Conservation (phyloP, 2,113 vertebrate genomes). For the Mixornis gularis region DNA sequence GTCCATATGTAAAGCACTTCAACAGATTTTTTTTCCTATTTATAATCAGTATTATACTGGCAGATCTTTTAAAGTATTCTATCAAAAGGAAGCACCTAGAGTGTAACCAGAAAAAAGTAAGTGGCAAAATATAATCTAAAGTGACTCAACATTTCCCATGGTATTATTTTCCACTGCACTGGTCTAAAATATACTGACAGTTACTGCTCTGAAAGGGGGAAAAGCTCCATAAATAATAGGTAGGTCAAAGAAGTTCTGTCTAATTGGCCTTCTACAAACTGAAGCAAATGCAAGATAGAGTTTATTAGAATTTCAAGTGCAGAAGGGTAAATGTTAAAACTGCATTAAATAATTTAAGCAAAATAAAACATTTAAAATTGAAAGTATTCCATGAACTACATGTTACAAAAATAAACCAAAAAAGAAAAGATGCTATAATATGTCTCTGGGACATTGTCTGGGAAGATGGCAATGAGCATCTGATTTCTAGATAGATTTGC, state of each 20-base stretch:
- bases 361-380: background rate
- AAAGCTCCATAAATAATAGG: conserved; percentile 32
- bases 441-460: background rate
- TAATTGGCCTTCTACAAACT: background rate
- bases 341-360: background rate
- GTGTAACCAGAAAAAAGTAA: background rate
- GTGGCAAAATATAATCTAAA: conserved; percentile 32
- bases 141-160: conserved; percentile 27
- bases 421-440: background rate
- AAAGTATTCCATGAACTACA: background rate
- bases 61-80: background rate
- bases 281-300: conserved; percentile 21
- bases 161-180: conserved; percentile 45
- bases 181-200: conserved; percentile 36
- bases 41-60: background rate
- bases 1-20: background rate
- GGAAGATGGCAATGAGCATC: background rate
- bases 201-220: background rate
- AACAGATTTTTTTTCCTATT: background rate
- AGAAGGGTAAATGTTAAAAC: background rate
- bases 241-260: conserved; percentile 25
- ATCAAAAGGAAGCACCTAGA: background rate
- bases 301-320: background rate
- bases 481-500: background rate
- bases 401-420: background rate